Evolutionary conservation across 2,113 vertebrate species (phyloP).

Genomic region (Balaeniceps rex): DNA sequence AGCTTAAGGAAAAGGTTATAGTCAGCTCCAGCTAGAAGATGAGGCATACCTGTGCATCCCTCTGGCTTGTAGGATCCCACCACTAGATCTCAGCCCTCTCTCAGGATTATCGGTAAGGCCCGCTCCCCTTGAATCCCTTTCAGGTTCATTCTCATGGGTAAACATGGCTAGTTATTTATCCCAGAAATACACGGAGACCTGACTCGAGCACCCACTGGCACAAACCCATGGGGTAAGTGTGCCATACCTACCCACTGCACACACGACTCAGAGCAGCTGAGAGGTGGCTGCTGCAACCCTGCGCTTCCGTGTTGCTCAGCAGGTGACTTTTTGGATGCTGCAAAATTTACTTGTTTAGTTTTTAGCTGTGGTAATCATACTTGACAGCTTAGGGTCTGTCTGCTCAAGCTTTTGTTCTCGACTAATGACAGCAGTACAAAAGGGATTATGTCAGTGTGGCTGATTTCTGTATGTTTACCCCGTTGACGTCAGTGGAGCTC

Average conservation of each 20-base stretch:
- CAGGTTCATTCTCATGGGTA: neutral
- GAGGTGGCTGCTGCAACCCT: neutral
- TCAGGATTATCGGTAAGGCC: neutral
- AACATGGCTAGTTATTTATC: neutral
- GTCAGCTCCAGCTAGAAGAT: neutral
- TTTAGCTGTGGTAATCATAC: neutral
- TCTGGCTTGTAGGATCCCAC: neutral
- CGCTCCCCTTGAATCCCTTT: neutral
- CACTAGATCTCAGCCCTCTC: neutral
- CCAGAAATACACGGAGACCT: neutral
- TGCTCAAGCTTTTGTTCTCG: neutral
- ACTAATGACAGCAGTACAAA: neutral
- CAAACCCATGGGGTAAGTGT: fast-evolving
- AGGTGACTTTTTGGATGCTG: neutral
- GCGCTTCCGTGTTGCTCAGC: neutral
- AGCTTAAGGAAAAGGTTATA: neutral
- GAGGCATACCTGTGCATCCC: neutral
- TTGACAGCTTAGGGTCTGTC: neutral
- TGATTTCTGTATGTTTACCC: neutral
- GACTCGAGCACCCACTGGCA: neutral
- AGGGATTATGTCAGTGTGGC: neutral
- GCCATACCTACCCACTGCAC: neutral
- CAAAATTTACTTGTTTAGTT: neutral
- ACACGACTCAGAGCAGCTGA: neutral
- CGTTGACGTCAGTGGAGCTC: neutral